Percentiles rank a stretch among this genome's conserved stretches.
Evolutionary conservation across 2,888 invertebrate species (phyloP).

Genomic region (Trissoscelio sp.): DNA sequence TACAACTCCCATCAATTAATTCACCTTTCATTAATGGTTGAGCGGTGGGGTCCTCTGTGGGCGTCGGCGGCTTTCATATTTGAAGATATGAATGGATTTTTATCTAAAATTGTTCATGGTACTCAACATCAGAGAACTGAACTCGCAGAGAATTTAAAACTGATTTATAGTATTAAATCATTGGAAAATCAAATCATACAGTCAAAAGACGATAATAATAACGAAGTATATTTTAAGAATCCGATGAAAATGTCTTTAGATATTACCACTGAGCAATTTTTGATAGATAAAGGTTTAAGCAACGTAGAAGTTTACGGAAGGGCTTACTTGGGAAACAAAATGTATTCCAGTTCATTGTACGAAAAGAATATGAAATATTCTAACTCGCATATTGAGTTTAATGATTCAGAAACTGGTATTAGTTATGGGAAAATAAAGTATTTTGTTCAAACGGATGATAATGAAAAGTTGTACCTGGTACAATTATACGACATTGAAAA

Average conservation of each 20-base stretch:
- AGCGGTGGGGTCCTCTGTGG: constrained; percentile 72
- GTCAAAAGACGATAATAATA: too few relatives aligned
- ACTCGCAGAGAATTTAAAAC: constrained; percentile 65
- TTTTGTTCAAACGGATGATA: neutral
- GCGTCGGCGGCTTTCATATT: constrained; percentile 70
- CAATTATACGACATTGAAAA: neutral
- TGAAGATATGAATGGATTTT: constrained; percentile 71
- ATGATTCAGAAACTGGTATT: neutral
- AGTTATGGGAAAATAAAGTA: neutral
- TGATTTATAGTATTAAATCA: constrained; percentile 61
- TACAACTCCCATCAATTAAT: constrained; percentile 71
- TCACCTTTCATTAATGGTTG: constrained; percentile 67
- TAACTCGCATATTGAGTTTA: constrained; percentile 2
- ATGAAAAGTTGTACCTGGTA: neutral
- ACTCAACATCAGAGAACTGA: constrained; percentile 66
- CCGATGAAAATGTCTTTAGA: neutral
- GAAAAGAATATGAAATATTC: constrained; percentile 12
- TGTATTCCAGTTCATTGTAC: constrained; percentile 3
- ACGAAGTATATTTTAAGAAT: too few relatives aligned
- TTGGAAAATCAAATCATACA: constrained; percentile 8
- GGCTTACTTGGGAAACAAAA: neutral
- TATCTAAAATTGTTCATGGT: constrained; percentile 68
- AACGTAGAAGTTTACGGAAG: neutral
- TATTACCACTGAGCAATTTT: neutral
- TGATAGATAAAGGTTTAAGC: neutral